A percentile compares a stretch with the other conserved stretches of the same genome.
Conservation (phyloP, 2,797 vertebrate genomes). For the Phoeniculus purpureus region DNA sequence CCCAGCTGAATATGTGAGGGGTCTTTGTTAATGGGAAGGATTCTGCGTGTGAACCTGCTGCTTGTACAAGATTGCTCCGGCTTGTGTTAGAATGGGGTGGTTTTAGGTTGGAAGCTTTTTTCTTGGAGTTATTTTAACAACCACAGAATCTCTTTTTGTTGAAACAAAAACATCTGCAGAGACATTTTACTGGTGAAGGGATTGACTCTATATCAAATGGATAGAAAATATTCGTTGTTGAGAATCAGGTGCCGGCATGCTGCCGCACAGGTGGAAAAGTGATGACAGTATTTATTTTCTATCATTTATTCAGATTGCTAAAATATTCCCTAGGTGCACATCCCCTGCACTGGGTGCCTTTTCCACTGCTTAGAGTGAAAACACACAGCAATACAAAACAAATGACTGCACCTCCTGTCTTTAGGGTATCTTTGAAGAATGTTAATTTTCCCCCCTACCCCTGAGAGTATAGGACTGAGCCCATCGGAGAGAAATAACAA, state of each 20-base stretch:
- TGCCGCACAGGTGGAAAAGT: conserved; percentile 7
- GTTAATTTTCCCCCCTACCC: neutral
- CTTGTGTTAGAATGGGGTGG: too few species aligned
- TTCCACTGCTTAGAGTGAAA: neutral
- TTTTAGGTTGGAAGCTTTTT: neutral
- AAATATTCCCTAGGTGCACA: conserved; percentile 22
- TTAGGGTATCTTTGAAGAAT: neutral
- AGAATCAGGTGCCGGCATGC: neutral
- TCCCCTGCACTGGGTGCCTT: neutral
- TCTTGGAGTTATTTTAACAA: neutral
- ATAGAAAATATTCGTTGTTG: neutral
- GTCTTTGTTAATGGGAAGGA: neutral
- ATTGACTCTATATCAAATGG: neutral
- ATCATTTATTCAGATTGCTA: conserved; percentile 26
- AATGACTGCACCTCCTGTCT: neutral
- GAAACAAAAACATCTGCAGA: neutral
- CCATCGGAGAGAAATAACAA: neutral
- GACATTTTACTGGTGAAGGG: neutral
- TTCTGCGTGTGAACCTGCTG: neutral
- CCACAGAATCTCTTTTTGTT: neutral
- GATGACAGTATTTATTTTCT: conserved; percentile 6
- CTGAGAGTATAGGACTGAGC: neutral
- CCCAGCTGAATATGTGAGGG: neutral
- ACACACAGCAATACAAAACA: neutral
- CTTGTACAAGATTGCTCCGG: neutral